phyloP scores from a whole-genome alignment of 1,140 invertebrate genomes.

The Cydia strobilella region DNA sequence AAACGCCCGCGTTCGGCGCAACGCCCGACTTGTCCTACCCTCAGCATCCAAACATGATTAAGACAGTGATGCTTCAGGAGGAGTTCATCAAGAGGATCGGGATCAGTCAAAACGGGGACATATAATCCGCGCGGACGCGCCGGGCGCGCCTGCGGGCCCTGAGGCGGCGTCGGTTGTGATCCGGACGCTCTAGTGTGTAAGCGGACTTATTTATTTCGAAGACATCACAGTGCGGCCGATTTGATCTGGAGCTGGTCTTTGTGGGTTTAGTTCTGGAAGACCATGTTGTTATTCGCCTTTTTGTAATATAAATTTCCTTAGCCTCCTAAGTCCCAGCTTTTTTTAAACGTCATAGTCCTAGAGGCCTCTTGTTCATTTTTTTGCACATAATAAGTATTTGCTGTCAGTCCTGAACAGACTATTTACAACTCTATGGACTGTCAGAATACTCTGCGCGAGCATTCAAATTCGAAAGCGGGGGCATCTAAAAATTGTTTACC shows the following conservation, averaged over 20 bases:
- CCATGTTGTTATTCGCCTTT: constrained; percentile 1
- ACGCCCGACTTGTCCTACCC: constrained; percentile 67
- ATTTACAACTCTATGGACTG: too few species aligned
- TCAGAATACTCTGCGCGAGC: too few species aligned
- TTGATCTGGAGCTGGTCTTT: constrained; percentile 36
- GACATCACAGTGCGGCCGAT: constrained; percentile 70
- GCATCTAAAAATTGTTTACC: too few species aligned
- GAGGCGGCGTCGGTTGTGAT: constrained; percentile 78
- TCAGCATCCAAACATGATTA: constrained; percentile 75
- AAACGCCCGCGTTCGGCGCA: constrained; percentile 71
- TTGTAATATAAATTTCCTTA: too few species aligned
- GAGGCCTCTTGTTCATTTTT: too few species aligned
- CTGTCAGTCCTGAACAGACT: too few species aligned
- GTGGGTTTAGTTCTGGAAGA: background rate
- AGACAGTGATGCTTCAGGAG: constrained; percentile 79
- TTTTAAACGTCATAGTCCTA: too few species aligned
- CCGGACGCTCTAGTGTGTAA: constrained; percentile 75
- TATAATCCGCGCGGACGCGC: constrained; percentile 75
- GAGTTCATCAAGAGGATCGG: constrained; percentile 79
- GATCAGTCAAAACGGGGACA: constrained; percentile 79
- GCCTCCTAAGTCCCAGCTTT: too few species aligned
- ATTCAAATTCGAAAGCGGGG: too few species aligned
- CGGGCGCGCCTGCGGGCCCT: constrained; percentile 75
- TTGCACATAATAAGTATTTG: too few species aligned
- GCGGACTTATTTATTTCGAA: constrained; percentile 75